Evolutionary conservation across 2,113 vertebrate genomes (phyloP).

Genomic region (Struthidea cinerea): DNA sequence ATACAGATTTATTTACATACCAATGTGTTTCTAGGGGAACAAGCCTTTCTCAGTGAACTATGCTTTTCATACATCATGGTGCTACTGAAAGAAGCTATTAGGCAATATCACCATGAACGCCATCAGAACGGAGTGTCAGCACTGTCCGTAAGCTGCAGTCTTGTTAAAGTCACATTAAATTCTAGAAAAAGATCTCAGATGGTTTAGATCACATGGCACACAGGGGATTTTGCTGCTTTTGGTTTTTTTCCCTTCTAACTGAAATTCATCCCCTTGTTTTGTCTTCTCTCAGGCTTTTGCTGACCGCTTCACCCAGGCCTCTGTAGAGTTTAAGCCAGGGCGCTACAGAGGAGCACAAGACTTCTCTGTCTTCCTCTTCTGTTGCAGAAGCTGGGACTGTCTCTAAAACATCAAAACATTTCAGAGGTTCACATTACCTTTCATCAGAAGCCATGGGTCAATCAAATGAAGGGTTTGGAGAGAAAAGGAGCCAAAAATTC

Average conservation of each 20-base stretch:
- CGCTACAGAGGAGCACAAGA: neutral
- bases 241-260: neutral
- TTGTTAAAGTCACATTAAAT: neutral
- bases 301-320: neutral
- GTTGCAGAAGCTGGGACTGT: neutral
- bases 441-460: neutral
- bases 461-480: neutral
- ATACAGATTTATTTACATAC: neutral
- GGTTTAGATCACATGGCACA: neutral
- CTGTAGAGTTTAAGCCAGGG: neutral
- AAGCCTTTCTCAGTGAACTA: neutral
- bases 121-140: neutral
- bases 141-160: neutral
- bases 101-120: accelerated
- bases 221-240: neutral
- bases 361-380: neutral
- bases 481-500: neutral
- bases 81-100: neutral
- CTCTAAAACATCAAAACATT: neutral
- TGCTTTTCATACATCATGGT: neutral
- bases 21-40: neutral
- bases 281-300: neutral
- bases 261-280: neutral
- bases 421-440: neutral
- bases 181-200: neutral